Conservation (phyloP, 2,113 vertebrate genomes). For the Dipodomys merriami region DNA sequence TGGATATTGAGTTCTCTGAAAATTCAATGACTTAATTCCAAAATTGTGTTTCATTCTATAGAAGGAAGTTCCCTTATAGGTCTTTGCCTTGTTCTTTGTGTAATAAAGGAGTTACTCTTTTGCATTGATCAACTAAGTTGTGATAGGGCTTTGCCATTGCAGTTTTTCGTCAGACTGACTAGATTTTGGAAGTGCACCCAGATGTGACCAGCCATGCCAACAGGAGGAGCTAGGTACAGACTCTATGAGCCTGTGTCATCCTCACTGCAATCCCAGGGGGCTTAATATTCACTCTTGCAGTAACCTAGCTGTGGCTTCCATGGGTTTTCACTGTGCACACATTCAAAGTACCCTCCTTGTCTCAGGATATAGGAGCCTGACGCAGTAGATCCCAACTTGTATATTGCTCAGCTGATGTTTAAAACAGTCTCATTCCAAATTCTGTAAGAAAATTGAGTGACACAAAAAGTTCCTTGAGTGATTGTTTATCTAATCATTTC, state of each 20-base stretch:
- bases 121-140: not conserved
- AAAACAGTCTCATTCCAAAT: not conserved
- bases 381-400: slow-evolving; percentile 34
- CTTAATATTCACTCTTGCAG: slow-evolving; percentile 45
- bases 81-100: slow-evolving; percentile 31
- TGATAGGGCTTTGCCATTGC: slow-evolving; percentile 67
- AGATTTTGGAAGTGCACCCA: slow-evolving; percentile 72
- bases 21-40: not conserved
- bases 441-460: slow-evolving; percentile 43
- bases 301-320: slow-evolving; percentile 57
- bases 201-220: slow-evolving; percentile 81
- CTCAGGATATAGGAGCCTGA: slow-evolving; percentile 67
- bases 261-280: slow-evolving; percentile 67
- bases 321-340: not conserved
- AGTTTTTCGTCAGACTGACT: slow-evolving; percentile 70
- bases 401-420: not conserved
- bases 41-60: not conserved
- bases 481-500: slow-evolving; percentile 29
- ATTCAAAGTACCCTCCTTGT: slow-evolving; percentile 64
- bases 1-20: slow-evolving; percentile 33
- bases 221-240: slow-evolving; percentile 59
- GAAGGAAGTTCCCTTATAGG: not conserved
- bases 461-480: not conserved
- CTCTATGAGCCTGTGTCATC: slow-evolving; percentile 61
- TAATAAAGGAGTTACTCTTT: not conserved